Percentiles rank a stretch among this genome's conserved stretches.
phyloP scores from a whole-genome alignment of 2,888 invertebrate genomes.

The Oxytorus armatus region DNA sequence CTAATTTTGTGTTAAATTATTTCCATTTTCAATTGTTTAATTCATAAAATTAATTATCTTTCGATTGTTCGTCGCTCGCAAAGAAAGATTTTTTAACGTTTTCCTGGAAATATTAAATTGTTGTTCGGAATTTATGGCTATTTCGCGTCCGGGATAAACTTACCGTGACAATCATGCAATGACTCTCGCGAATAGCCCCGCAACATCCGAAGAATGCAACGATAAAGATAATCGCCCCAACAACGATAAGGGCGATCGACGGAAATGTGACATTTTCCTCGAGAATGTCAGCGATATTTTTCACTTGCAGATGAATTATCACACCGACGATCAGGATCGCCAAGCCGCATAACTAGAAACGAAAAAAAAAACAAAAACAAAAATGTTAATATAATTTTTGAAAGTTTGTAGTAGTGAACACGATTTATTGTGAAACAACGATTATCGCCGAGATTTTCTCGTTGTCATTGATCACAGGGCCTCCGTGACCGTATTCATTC shows the following conservation, averaged over 20 bases:
- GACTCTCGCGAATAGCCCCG: conserved; percentile 81
- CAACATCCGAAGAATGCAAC: conserved; percentile 84
- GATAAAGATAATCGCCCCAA: conserved; percentile 88
- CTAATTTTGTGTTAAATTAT: too few relatives aligned
- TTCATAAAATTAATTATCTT: too few relatives aligned
- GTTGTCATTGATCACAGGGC: conserved; percentile 10
- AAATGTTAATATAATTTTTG: not conserved
- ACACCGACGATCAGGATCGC: conserved; percentile 89
- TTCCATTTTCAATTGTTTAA: too few relatives aligned
- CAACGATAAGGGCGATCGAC: conserved; percentile 88
- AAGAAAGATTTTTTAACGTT: not conserved
- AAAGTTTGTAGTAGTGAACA: too few relatives aligned
- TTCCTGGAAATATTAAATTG: too few relatives aligned
- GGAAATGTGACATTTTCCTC: conserved; percentile 85
- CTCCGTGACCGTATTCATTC: conserved; percentile 15
- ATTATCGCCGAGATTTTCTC: not conserved
- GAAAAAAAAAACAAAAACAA: conserved; percentile 49
- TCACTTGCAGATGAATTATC: conserved; percentile 86
- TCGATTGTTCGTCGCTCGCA: too few relatives aligned
- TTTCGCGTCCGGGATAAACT: too few relatives aligned
- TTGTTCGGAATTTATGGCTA: too few relatives aligned
- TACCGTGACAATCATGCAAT: conserved; percentile 83
- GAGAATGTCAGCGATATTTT: conserved; percentile 80
- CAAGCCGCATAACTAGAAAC: conserved; percentile 89
- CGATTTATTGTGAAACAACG: too few relatives aligned